Base-by-base conservation (phyloP, 1,140 invertebrate genomes). In the Ostrea denselamellosa region DNA sequence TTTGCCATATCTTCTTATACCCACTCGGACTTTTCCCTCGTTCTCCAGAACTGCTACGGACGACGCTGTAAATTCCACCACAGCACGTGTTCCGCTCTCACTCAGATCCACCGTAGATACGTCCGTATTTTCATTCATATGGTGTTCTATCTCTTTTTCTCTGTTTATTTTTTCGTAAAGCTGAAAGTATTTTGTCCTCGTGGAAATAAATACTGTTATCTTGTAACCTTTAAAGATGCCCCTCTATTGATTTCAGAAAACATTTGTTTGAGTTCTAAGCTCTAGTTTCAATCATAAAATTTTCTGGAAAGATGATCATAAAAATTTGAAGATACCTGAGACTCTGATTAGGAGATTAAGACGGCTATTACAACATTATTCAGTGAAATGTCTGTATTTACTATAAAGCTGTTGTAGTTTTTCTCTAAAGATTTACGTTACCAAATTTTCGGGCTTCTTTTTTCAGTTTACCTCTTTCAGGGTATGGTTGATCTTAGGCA, bases 1-100 rank as follows among this genome's bases (percentile, higher is more conserved):
- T 89, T 95, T 95, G 65, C 96, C 96, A 89, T 95, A 95, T 85
- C 96, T 92, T 71, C 95, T 94, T n/a, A 97, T 94, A 5, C 95
- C 95, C 5, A 96, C 93, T 54, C 95, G 87, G 86, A 96, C 96
- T 86, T 95, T 95, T 58, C 96, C 96, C 90, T 96, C 96, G 89
- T 96, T 96, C 93, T 96, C 96, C 90, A 96, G 90, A 0, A 96
- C 96, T 9, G 96, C 96, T 87, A 95, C 95, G 0, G 95, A 95
- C 0, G 96, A 95, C 4, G 96, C 94, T 51, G 96, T 95, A 90
- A 97, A 96, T 92, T 96, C 96, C 25, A 97, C 91, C 7, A 96
- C 93, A 5, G 96, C 93, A 90, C 95, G 95, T 12, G 94, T 93
- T 0, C 91, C 92, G 9, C 91, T 86, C 34, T 93, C 92, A 58